Evolutionary conservation across 2,888 invertebrate genomes (phyloP).

Genomic region (Phengaris alcon): DNA sequence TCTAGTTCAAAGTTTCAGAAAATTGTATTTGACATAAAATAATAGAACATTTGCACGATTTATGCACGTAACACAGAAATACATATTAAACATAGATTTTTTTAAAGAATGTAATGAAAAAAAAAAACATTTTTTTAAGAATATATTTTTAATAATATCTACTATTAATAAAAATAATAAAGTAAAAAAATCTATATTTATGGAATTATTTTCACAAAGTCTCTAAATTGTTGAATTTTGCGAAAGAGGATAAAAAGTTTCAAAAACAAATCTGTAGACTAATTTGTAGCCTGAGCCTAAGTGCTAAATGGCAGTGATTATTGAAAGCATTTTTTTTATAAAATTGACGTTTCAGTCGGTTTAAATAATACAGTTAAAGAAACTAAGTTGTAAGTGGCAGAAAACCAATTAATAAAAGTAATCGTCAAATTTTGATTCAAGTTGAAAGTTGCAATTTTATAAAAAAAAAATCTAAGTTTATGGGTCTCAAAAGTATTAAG

Average conservation of each 20-base stretch:
- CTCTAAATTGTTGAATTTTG: not conserved
- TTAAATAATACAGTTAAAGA: too few relatives aligned
- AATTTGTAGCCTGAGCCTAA: not conserved
- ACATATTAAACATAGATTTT: conserved; percentile 8
- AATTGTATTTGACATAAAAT: not conserved
- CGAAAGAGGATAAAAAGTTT: not conserved
- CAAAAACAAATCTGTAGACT: not conserved
- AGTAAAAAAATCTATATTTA: not conserved
- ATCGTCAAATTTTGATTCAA: not conserved
- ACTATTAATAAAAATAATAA: not conserved
- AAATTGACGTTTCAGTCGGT: too few relatives aligned
- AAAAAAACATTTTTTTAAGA: too few relatives aligned
- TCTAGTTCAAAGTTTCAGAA: not conserved
- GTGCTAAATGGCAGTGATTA: not conserved
- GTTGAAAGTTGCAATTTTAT: not conserved
- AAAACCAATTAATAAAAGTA: not conserved
- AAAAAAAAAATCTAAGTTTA: not conserved
- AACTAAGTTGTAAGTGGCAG: not conserved
- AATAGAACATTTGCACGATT: not conserved
- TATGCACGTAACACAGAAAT: not conserved
- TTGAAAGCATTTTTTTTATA: not conserved
- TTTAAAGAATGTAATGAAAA: not conserved
- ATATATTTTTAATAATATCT: not conserved
- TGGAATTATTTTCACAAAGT: not conserved
- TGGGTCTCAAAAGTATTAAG: not conserved